Conservation (phyloP, 2,797 vertebrate species). For the Acanthurus lineatus region DNA sequence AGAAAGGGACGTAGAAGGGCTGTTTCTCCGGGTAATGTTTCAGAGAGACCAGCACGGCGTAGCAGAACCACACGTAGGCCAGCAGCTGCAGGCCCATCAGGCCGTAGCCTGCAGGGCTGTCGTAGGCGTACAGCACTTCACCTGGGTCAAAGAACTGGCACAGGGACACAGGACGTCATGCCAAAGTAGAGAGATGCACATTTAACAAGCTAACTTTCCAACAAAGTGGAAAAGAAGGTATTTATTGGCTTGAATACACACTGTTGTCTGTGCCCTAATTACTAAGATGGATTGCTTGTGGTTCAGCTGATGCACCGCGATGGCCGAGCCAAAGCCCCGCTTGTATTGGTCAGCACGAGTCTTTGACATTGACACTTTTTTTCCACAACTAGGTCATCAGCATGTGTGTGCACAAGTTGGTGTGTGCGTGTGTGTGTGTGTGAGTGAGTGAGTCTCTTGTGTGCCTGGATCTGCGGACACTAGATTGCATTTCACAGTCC, state of each 20-base stretch:
- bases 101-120: constrained; percentile 93
- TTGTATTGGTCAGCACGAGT: constrained; percentile 32
- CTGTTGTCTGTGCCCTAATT: constrained; percentile 47
- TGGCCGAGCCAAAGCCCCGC: constrained; percentile 42
- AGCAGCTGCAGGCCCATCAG: constrained; percentile 93
- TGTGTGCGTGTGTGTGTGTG: constrained; percentile 22
- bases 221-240: constrained; percentile 19
- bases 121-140: constrained; percentile 93
- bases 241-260: constrained; percentile 19
- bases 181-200: constrained; percentile 7
- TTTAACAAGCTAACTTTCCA: constrained; percentile 20
- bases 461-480: constrained; percentile 34
- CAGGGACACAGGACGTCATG: constrained; percentile 20
- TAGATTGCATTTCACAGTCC: constrained; percentile 73
- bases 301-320: constrained; percentile 42
- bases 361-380: constrained; percentile 67
- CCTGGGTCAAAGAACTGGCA: constrained; percentile 94
- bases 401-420: constrained; percentile 19
- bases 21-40: constrained; percentile 94
- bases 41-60: constrained; percentile 91
- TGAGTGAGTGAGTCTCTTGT: constrained; percentile 12
- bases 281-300: constrained; percentile 49
- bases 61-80: constrained; percentile 96
- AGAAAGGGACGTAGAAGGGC: constrained; percentile 94
- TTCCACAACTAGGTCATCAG: constrained; percentile 61